Evolutionary conservation across 2,113 vertebrate species (phyloP).

Genomic region (Anser brachyrhynchus): DNA sequence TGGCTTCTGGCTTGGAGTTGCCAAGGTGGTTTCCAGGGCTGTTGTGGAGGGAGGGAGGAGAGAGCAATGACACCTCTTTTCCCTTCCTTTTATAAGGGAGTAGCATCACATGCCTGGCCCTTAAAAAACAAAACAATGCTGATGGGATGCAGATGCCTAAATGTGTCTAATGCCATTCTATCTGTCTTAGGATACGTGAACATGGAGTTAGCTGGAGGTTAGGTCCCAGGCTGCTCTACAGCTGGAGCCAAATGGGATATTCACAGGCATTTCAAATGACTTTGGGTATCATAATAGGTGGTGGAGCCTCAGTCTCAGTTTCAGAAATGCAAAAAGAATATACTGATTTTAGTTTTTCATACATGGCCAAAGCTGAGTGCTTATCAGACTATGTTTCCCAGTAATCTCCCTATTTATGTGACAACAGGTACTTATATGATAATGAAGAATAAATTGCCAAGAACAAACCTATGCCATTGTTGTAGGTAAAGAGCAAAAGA

Average conservation of each 20-base stretch:
- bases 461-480: background rate
- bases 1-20: background rate
- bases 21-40: background rate
- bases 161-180: background rate
- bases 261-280: background rate
- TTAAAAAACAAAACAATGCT: background rate
- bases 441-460: background rate
- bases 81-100: background rate
- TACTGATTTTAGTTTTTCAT: background rate
- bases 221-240: background rate
- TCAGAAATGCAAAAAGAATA: background rate
- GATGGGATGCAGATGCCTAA: background rate
- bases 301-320: background rate
- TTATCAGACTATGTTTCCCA: background rate
- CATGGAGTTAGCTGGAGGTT: background rate
- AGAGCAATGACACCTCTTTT: background rate
- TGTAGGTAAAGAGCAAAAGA: background rate
- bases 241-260: background rate
- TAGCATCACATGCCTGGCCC: background rate
- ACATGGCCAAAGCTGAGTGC: background rate
- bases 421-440: background rate
- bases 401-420: background rate
- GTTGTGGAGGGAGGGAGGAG: fast-evolving
- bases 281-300: background rate
- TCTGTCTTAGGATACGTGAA: background rate